phyloP scores from a whole-genome alignment of 1,140 invertebrate genomes.

The Drosophila obscura region DNA sequence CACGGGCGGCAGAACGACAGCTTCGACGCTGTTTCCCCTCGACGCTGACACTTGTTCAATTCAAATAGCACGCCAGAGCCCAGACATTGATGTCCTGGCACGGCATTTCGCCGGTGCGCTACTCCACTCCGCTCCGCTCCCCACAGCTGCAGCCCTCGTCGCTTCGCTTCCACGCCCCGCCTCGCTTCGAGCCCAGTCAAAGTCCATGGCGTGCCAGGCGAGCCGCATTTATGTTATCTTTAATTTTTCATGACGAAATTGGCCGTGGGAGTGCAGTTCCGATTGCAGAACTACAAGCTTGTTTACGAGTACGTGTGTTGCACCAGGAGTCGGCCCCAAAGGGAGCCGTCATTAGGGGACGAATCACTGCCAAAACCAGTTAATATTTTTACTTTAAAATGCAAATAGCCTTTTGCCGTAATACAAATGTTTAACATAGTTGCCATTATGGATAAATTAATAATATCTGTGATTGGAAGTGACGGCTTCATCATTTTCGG shows the following conservation, averaged over 20 bases:
- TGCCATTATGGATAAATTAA: too few species aligned
- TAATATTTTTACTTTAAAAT: slow-evolving; percentile 5
- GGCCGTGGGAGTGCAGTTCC: slow-evolving; percentile 72
- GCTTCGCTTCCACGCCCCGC: too few species aligned
- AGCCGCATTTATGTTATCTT: slow-evolving; percentile 79
- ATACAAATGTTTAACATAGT: not conserved
- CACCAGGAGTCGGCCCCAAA: slow-evolving; percentile 35
- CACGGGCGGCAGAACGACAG: slow-evolving; percentile 34
- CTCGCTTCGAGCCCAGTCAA: too few species aligned
- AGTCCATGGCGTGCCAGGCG: slow-evolving; percentile 53
- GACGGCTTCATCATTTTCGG: too few species aligned
- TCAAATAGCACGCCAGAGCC: slow-evolving; percentile 76
- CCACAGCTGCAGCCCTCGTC: slow-evolving; percentile 12
- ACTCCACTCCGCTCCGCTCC: slow-evolving; percentile 14
- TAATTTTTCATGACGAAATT: slow-evolving; percentile 77
- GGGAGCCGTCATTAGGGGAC: slow-evolving; percentile 43
- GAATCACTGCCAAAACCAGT: slow-evolving; percentile 1
- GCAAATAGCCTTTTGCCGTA: not conserved
- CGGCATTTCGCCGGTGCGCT: slow-evolving; percentile 51
- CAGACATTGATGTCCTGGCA: slow-evolving; percentile 76
- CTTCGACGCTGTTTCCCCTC: slow-evolving; percentile 68
- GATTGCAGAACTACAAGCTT: slow-evolving; percentile 69
- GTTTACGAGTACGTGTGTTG: slow-evolving; percentile 58
- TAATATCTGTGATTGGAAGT: too few species aligned
- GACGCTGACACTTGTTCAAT: slow-evolving; percentile 80